phyloP scores from a whole-genome alignment of 2,113 vertebrate species.

The Centropristis striata region DNA sequence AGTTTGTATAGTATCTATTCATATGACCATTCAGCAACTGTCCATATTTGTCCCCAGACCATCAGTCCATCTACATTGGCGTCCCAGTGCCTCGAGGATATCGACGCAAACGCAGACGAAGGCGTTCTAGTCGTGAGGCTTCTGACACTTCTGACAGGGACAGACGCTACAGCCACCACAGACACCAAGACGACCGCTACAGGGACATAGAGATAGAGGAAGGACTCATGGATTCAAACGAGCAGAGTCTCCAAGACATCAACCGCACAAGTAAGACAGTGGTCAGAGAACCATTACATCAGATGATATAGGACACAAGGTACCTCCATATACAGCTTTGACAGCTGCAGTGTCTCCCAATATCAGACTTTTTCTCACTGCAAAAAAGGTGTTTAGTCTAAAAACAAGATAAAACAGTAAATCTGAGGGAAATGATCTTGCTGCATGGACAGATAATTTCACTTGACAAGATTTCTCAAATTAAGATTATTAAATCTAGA shows the following conservation, averaged over 20 bases:
- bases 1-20: not conserved
- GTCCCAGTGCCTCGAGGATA: constrained; percentile 90
- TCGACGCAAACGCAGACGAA: constrained; percentile 89
- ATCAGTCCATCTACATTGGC: constrained; percentile 92
- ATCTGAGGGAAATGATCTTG: too few relatives aligned
- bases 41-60: constrained; percentile 80
- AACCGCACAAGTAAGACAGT: constrained; percentile 90
- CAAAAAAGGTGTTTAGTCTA: too few relatives aligned
- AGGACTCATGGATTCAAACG: constrained; percentile 73
- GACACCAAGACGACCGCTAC: constrained; percentile 79
- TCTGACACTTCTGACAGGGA: constrained; percentile 77
- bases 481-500: too few relatives aligned
- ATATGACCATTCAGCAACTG: not conserved
- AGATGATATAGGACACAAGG: too few relatives aligned
- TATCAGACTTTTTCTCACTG: too few relatives aligned
- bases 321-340: not conserved
- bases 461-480: too few relatives aligned
- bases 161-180: constrained; percentile 75
- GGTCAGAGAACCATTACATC: not conserved
- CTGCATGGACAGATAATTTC: too few relatives aligned
- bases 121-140: constrained; percentile 85
- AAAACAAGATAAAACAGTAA: too few relatives aligned
- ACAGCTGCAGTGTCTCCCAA: not conserved
- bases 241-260: constrained; percentile 82
- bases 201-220: constrained; percentile 78